Base-by-base conservation (phyloP, 2,113 vertebrate species). In the Tachuris rubrigastra region DNA sequence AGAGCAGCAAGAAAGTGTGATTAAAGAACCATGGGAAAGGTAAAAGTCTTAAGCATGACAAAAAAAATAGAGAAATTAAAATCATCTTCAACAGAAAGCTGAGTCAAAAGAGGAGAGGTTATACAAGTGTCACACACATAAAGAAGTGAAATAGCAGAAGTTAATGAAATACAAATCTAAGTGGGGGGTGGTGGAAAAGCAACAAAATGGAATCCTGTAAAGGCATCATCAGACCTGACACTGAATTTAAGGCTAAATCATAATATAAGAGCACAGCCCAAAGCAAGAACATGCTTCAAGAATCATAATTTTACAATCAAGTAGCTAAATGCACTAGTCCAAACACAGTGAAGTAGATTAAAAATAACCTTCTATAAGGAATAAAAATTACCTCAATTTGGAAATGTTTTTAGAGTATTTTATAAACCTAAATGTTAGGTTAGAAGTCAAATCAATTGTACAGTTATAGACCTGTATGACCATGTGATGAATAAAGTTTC, bases 171-270 rank as follows among this genome's bases (percentile, higher is more conserved):
- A 85, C 3, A 78, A 69, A 67, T 62, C 23, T 52, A 39, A 66
- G 30, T 3, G 9, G 4, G 6, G 5, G 12, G 14, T 2, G 3
- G 6, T 2, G 14, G 6, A 30, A 18, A n/a, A 22, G 7, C 11
- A 78, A 17, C 7, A 68, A 79, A 31, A 44, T 25, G 14, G 3
- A 12, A 58, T 50, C 7, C 44, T 39, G 28, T 49, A 53, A 91
- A 62, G 37, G 30, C 18, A 42, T 72, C n/a, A 53, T 81, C 42
- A 72, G 25, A 72, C 21, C 33, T 78, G 66, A 72, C 33, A 50
- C 30, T 39, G 39, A 69, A 66, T 44, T 89, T 89, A 81, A 80
- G 39, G 11, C 24, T 83, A 80, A 79, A 74, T 31, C 31, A 44
- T 68, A 42, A 8, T 9, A n/a, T 9, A 9, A 88, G 41, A 80